phyloP scores from a whole-genome alignment of 2,888 invertebrate species.

The Drosophila limbata region DNA sequence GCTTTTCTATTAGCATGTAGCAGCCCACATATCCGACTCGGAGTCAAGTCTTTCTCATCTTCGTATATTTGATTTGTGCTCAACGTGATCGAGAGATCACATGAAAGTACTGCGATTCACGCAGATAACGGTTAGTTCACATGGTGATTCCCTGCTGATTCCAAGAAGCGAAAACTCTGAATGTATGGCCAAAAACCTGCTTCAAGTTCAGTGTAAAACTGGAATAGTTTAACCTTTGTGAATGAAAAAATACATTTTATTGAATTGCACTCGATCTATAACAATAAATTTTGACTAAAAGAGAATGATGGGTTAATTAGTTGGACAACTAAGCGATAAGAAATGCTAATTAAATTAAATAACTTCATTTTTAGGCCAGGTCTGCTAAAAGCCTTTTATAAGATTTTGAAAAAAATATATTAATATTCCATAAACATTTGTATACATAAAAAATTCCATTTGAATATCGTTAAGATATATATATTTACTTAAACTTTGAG shows the following conservation, averaged over 20 bases:
- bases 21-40: conserved; percentile 32
- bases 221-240: background rate
- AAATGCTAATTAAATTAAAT: conserved; percentile 13
- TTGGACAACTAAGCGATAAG: background rate
- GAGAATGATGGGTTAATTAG: conserved; percentile 22
- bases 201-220: background rate
- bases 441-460: background rate
- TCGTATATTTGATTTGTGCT: conserved; percentile 51
- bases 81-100: conserved; percentile 45
- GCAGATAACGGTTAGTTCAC: conserved; percentile 49
- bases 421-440: conserved; percentile 14
- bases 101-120: conserved; percentile 21
- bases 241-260: background rate
- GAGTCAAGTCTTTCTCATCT: conserved; percentile 29
- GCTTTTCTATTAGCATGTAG: conserved; percentile 74
- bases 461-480: conserved; percentile 14
- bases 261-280: background rate
- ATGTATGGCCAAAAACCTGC: conserved; percentile 9
- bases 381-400: conserved; percentile 2
- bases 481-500: conserved; percentile 1
- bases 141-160: conserved; percentile 50
- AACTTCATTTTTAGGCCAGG: conserved; percentile 3
- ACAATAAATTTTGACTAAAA: conserved; percentile 6
- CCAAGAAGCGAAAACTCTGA: conserved; percentile 14
- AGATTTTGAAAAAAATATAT: conserved; percentile 6